These are phyloP conservation scores for Lipophrys pholis DNA, from an alignment of 2,113 vertebrate genomes.

Conservation along the genomic window DNA sequence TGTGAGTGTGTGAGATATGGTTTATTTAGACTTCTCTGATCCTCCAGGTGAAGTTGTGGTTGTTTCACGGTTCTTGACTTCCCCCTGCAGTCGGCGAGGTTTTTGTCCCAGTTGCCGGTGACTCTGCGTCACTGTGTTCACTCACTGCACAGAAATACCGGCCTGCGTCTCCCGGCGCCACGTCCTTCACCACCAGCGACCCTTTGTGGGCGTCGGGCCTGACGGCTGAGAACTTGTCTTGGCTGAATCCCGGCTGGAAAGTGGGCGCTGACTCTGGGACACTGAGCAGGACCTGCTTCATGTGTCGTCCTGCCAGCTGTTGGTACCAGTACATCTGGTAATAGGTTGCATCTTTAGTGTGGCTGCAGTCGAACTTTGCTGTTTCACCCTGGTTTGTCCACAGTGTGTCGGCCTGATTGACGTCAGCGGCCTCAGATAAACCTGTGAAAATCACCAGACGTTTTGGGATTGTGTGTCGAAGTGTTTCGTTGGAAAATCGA, in stretches of 20 bases:
- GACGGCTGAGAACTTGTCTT: constrained; percentile 20
- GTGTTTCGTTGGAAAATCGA: too few relatives aligned
- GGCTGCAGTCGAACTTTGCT: constrained; percentile 51
- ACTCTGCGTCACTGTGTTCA: constrained; percentile 31
- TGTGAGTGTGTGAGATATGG: too few relatives aligned
- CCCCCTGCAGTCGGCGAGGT: constrained; percentile 4
- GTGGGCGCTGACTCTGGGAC: too few relatives aligned
- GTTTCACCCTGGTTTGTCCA: background rate
- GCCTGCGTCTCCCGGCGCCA: constrained; percentile 31
- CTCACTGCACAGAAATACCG: constrained; percentile 58
- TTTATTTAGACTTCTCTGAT: too few relatives aligned
- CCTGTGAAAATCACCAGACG: constrained; percentile 2
- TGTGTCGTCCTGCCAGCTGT: constrained; percentile 57
- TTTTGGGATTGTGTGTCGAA: too few relatives aligned
- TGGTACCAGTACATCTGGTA: constrained; percentile 75
- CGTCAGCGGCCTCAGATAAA: background rate
- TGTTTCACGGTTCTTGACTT: background rate
- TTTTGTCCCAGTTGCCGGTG: constrained; percentile 29
- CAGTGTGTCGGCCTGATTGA: constrained; percentile 6
- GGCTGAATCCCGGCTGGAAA: background rate
- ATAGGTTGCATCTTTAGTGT: background rate
- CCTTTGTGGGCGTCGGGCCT: background rate
- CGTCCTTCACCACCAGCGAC: constrained; percentile 35
- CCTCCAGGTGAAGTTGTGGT: too few relatives aligned
- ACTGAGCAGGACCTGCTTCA: constrained; percentile 59